Base-by-base conservation (phyloP, 1,140 invertebrate species). In the Pogonognathellus flavescens region DNA sequence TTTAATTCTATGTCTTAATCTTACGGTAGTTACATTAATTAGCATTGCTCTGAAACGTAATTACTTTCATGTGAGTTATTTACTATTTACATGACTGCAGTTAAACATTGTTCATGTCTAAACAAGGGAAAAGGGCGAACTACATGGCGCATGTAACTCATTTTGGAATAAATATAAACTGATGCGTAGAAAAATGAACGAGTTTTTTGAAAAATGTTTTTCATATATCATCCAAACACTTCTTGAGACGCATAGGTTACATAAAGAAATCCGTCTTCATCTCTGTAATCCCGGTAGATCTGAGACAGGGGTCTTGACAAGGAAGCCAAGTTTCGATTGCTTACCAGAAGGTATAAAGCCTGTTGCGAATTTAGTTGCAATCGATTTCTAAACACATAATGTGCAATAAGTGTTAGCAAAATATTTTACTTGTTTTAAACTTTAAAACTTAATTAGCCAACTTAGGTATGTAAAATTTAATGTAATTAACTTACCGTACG, bases 201-300 rank as follows among this genome's bases (percentile, higher is more conserved):
- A 66, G 22, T 66, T 66, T 66, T 31, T 10, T 66, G 22, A 66
- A 11, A 25, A 66, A 66, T 14, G 25, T 25, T 66, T 25, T 25
- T n/a, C 11, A 14, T 16, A 55, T 9, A 49, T 87, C 52, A 90
- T 60, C 96, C 96, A 90, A 97, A 97, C 88, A 95, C 95, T 92
- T 96, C 95, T 91, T 97, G 95, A 22, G 95, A 96, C 0, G 95
- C 95, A 90, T 96, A 97, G 1, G 95, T 95, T 88, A 97, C 93
- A 89, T 96, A 96, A 0, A 97, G 92, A 89, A 96, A 97, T 5
- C 95, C 96, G 90, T 97, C 95, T 62, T 93, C 93, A 89, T 95
- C 94, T 81, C 93, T 93, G 89, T 95, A 93, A 82, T 93, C 92
- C 49, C 93, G 92, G 91, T 97, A 96, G 0, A 96, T 93, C 90